Percentiles rank a stretch among this genome's conserved stretches.
Conservation (phyloP, 1,140 invertebrate species). For the Chionoecetes opilio region DNA sequence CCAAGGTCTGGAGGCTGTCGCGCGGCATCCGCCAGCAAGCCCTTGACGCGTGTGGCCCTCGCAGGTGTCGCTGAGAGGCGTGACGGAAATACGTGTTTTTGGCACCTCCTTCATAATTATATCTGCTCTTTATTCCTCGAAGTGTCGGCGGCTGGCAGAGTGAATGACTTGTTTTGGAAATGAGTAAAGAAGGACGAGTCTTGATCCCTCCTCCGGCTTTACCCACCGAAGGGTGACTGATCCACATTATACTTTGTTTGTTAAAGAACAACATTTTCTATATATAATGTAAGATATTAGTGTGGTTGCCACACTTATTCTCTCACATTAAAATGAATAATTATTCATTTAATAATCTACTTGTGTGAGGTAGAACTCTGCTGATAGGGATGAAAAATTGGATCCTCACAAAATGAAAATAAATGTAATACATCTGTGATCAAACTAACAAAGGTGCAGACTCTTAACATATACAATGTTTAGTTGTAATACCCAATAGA, state of each 20-base stretch:
- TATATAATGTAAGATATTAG: not conserved
- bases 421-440: too few species aligned
- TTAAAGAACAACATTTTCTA: not conserved
- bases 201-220: not conserved
- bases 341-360: too few species aligned
- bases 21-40: not conserved
- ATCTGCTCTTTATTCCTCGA: not conserved
- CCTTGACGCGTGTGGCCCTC: not conserved
- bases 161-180: not conserved
- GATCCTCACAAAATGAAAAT: too few species aligned
- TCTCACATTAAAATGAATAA: too few species aligned
- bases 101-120: not conserved
- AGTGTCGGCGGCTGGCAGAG: not conserved
- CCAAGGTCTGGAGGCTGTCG: not conserved
- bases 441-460: too few species aligned
- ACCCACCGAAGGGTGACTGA: not conserved
- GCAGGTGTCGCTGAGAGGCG: not conserved
- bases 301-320: too few species aligned
- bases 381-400: too few species aligned
- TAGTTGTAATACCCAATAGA: not conserved
- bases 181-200: slow-evolving; percentile 2
- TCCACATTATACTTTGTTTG: not conserved
- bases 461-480: not conserved
- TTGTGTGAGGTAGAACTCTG: too few species aligned
- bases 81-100: not conserved